Evolutionary conservation across 2,888 invertebrate genomes (phyloP).

Genomic region (Cerastis leucographa): DNA sequence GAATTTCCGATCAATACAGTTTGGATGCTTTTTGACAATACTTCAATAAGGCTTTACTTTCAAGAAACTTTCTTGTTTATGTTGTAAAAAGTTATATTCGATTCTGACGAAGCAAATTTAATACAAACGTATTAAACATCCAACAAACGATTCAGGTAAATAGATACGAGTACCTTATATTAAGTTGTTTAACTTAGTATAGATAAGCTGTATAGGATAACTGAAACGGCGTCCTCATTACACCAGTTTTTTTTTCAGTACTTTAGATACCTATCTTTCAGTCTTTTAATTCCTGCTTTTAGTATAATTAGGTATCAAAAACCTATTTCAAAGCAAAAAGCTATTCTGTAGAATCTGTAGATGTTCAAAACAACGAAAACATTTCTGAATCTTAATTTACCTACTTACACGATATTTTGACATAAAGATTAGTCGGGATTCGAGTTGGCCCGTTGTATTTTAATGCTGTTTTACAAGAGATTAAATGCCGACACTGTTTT

Average conservation of each 20-base stretch:
- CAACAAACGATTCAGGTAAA: not conserved
- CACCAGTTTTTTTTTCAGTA: not conserved
- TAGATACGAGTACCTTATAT: not conserved
- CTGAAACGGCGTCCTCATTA: not conserved
- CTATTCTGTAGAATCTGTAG: not conserved
- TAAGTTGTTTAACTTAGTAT: not conserved
- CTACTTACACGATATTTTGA: conserved; percentile 69
- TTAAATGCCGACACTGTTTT: conserved; percentile 78
- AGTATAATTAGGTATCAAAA: not conserved
- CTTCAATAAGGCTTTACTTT: conserved; percentile 45
- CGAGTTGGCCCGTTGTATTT: conserved; percentile 60
- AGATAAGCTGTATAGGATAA: not conserved
- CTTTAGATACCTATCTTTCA: not conserved
- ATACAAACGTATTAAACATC: conserved; percentile 12
- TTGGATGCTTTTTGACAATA: conserved; percentile 43
- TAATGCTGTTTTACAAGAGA: conserved; percentile 73
- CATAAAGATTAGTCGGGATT: conserved; percentile 70
- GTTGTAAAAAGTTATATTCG: conserved; percentile 43
- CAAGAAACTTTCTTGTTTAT: conserved; percentile 47
- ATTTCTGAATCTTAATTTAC: conserved; percentile 60
- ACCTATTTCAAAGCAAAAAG: conserved; percentile 1
- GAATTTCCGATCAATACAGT: conserved; percentile 57
- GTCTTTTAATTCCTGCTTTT: not conserved
- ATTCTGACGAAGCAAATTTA: conserved; percentile 22
- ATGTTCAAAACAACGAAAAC: conserved; percentile 49